A percentile compares a stretch with the other conserved stretches of the same genome.
These are phyloP conservation scores for Belgica antarctica DNA, from an alignment of 2,888 invertebrate genomes.

Conservation along the genomic window DNA sequence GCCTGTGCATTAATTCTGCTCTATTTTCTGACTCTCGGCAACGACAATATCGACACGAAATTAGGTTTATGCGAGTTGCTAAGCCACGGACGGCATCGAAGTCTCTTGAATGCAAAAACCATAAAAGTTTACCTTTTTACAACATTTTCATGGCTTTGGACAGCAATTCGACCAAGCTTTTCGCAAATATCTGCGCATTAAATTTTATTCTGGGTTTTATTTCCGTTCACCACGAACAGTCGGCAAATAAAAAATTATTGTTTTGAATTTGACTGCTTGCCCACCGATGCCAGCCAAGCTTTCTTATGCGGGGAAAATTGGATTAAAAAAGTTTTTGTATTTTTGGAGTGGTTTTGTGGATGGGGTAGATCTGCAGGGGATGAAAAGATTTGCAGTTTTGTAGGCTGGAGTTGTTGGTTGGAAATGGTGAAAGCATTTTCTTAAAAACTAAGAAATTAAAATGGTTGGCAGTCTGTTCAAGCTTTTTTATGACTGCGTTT, in stretches of 20 bases:
- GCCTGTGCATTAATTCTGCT: constrained; percentile 1
- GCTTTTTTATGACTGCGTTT: too few species aligned
- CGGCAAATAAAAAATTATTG: constrained; percentile 42
- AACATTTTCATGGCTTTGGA: too few species aligned
- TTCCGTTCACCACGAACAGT: neutral
- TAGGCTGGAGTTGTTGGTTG: too few species aligned
- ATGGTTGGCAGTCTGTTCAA: too few species aligned
- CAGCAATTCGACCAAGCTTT: too few species aligned
- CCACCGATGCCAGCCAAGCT: neutral
- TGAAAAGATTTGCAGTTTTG: neutral
- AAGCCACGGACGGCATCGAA: constrained; percentile 25
- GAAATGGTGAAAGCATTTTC: neutral
- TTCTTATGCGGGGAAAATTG: constrained; percentile 14
- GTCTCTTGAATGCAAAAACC: constrained; percentile 28
- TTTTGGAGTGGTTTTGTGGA: too few species aligned
- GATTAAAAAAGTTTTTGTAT: constrained; percentile 41
- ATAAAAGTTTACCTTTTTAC: too few species aligned
- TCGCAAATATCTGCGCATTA: constrained; percentile 23
- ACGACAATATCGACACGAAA: constrained; percentile 29
- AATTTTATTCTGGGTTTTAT: constrained; percentile 31
- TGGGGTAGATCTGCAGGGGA: neutral
- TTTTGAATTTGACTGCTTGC: constrained; percentile 13
- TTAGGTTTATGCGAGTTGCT: constrained; percentile 35
- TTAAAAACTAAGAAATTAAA: too few species aligned
- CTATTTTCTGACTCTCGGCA: too few species aligned